phyloP scores from a whole-genome alignment of 2,888 invertebrate species.

The Athripsodes cinereus region DNA sequence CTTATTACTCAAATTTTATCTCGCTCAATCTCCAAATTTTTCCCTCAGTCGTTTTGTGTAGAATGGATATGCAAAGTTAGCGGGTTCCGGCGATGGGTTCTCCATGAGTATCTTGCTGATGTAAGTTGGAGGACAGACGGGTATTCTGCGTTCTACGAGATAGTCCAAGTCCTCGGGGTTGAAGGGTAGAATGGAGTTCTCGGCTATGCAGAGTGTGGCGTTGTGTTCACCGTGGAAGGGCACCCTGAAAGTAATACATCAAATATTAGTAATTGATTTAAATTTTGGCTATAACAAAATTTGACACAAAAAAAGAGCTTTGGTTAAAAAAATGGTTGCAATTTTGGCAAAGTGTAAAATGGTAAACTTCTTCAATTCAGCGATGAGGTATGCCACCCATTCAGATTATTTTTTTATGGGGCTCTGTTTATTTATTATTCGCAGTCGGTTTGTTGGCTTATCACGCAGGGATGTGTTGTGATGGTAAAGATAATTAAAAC shows the following conservation, averaged over 20 bases:
- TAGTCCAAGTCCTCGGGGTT: constrained; percentile 51
- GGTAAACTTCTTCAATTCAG: too few relatives aligned
- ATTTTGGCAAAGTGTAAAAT: too few relatives aligned
- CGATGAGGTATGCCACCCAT: too few relatives aligned
- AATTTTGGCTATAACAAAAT: too few relatives aligned
- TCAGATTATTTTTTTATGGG: too few relatives aligned
- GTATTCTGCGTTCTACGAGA: constrained; percentile 49
- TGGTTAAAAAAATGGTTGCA: too few relatives aligned
- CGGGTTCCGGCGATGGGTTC: constrained; percentile 4
- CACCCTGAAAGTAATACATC: constrained; percentile 39
- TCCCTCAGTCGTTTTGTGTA: constrained; percentile 13
- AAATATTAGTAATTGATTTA: neutral
- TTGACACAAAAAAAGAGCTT: too few relatives aligned
- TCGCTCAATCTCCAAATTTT: constrained; percentile 6
- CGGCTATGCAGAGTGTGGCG: constrained; percentile 68
- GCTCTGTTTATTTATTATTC: too few relatives aligned
- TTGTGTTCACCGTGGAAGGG: constrained; percentile 50
- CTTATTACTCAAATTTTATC: too few relatives aligned
- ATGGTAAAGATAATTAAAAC: too few relatives aligned
- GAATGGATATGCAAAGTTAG: constrained; percentile 12
- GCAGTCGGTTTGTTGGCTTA: too few relatives aligned
- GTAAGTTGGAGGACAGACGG: constrained; percentile 51
- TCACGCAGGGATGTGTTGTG: too few relatives aligned
- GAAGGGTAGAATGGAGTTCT: constrained; percentile 45
- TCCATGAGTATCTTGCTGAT: constrained; percentile 17